Conservation (phyloP, 2,888 invertebrate species). For the Drosophila heteroneura region DNA sequence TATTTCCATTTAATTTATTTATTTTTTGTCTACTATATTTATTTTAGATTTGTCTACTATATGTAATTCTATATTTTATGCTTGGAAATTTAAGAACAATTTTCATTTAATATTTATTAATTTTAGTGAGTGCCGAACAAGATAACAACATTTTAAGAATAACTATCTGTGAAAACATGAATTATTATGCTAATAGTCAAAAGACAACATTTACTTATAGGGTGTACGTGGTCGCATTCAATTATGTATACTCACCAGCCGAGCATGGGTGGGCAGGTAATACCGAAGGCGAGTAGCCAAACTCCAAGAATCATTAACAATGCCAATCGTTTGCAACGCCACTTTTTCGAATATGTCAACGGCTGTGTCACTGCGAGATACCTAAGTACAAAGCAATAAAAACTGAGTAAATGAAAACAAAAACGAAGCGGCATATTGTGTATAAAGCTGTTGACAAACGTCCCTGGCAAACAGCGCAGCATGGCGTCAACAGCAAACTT, state of each 20-base stretch:
- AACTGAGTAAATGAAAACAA: constrained; percentile 58
- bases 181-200: neutral
- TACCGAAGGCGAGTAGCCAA: constrained; percentile 95
- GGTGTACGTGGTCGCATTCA: neutral
- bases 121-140: neutral
- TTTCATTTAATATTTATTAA: neutral
- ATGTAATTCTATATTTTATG: neutral
- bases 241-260: constrained; percentile 91
- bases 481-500: constrained; percentile 63
- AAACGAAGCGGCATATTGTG: constrained; percentile 65
- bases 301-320: constrained; percentile 95
- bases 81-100: neutral
- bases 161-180: neutral
- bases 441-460: constrained; percentile 69
- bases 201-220: accelerated
- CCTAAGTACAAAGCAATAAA: constrained; percentile 82
- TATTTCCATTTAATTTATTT: neutral
- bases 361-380: constrained; percentile 98
- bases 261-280: constrained; percentile 97
- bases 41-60: neutral
- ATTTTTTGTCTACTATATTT: neutral
- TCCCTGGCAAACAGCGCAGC: constrained; percentile 42
- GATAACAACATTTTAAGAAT: accelerated
- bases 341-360: constrained; percentile 94
- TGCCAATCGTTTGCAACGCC: constrained; percentile 93